These are phyloP conservation scores for Drosophila obscura DNA, from an alignment of 1,140 invertebrate genomes.

Conservation along the genomic window DNA sequence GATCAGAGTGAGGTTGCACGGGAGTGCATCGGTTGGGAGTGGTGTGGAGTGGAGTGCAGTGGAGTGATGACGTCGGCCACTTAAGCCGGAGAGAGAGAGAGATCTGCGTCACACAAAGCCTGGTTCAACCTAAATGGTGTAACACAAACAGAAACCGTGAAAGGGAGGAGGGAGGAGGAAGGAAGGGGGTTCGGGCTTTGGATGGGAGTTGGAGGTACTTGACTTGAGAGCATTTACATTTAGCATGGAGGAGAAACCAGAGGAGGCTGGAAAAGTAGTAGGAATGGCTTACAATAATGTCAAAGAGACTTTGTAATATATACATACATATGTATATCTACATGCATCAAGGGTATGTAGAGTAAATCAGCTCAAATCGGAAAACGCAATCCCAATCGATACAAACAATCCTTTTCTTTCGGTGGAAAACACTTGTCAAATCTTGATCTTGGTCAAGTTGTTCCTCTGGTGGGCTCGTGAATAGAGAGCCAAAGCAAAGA, in stretches of 20 bases:
- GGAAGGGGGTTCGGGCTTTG: not conserved
- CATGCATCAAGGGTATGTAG: too few relatives aligned
- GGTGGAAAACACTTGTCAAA: too few relatives aligned
- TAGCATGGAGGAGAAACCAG: not conserved
- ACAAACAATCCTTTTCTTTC: too few relatives aligned
- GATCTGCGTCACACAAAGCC: constrained; percentile 59
- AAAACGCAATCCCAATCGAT: too few relatives aligned
- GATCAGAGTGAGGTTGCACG: constrained; percentile 21
- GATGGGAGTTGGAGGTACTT: constrained; percentile 40
- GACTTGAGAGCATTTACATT: constrained; percentile 29
- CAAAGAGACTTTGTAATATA: not conserved
- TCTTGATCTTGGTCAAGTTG: too few relatives aligned
- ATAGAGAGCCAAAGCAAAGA: not conserved
- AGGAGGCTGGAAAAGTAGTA: not conserved
- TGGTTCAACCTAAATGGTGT: constrained; percentile 67
- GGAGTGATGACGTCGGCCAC: constrained; percentile 58
- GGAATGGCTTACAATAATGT: constrained; percentile 1
- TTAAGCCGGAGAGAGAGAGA: constrained; percentile 51
- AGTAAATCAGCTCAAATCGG: too few relatives aligned
- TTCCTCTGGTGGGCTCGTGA: too few relatives aligned
- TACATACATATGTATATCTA: too few relatives aligned
- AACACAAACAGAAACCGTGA: constrained; percentile 48
- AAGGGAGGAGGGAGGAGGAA: not conserved
- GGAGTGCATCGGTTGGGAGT: constrained; percentile 4
- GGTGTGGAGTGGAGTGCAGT: constrained; percentile 28